Percentiles rank a stretch among this genome's conserved stretches.
These are phyloP conservation scores for Clivina fossor DNA, from an alignment of 2,888 invertebrate genomes.

Conservation along the genomic window DNA sequence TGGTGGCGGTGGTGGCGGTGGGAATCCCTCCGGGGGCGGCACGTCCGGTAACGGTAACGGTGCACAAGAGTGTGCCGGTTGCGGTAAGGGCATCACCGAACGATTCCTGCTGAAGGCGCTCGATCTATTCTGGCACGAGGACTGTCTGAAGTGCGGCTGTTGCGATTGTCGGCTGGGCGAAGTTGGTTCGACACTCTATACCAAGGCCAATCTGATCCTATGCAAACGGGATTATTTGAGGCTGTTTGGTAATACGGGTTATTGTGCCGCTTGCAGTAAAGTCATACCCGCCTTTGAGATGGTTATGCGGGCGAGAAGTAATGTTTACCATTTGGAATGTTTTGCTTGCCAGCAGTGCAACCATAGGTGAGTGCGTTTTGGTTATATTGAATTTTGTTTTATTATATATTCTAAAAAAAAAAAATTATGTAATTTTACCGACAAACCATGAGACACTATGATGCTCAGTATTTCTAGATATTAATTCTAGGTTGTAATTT, in stretches of 20 bases:
- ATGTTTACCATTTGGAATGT: conserved; percentile 97
- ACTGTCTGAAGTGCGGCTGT: conserved; percentile 96
- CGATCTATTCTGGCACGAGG: conserved; percentile 96
- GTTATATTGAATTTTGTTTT: no score
- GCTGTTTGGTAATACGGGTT: conserved; percentile 95
- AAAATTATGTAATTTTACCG: no score
- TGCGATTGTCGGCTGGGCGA: conserved; percentile 96
- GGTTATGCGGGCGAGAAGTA: conserved; percentile 97
- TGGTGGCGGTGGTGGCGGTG: conserved; percentile 47
- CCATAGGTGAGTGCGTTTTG: conserved; percentile 94
- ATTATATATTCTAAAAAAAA: no score
- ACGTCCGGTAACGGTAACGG: conserved; percentile 54
- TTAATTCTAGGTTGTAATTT: no score
- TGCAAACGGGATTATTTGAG: conserved; percentile 96
- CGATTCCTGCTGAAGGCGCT: conserved; percentile 87
- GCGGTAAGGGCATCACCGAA: conserved; percentile 91
- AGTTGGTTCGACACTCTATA: conserved; percentile 93
- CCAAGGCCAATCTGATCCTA: conserved; percentile 91
- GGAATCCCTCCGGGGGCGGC: conserved; percentile 45
- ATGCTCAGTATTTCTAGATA: no score
- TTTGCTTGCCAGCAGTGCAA: conserved; percentile 98
- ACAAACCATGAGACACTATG: no score
- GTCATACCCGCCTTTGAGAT: conserved; percentile 98
- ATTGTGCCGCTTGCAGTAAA: conserved; percentile 96
- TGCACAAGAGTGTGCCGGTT: conserved; percentile 86